These are phyloP conservation scores for Ctenosaura bakeri DNA, from an alignment of 2,797 vertebrate genomes.

Conservation along the genomic window DNA sequence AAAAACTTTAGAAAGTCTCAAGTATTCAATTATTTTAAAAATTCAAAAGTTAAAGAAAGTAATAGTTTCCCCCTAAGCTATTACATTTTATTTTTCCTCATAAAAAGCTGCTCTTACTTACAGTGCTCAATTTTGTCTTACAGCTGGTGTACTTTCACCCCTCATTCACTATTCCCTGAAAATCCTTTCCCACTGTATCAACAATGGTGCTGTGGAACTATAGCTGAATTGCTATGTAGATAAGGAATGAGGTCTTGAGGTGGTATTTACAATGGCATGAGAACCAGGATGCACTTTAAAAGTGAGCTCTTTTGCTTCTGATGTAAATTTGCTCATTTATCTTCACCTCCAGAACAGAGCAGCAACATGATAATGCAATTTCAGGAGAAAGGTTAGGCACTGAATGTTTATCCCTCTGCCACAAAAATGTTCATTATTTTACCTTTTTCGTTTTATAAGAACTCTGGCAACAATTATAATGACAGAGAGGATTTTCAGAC, in stretches of 20 bases:
- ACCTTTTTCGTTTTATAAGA: conserved; percentile 15
- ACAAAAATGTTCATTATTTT: conserved; percentile 26
- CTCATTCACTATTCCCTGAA: background rate
- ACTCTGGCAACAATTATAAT: conserved; percentile 16
- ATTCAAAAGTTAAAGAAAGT: no score
- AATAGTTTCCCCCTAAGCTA: background rate
- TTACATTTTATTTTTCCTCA: background rate
- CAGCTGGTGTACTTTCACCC: background rate
- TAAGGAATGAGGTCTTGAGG: background rate
- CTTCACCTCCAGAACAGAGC: background rate
- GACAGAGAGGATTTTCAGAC: background rate
- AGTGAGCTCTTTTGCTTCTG: conserved; percentile 12
- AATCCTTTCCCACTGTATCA: background rate
- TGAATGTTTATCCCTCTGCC: background rate
- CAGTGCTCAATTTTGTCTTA: background rate
- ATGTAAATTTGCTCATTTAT: conserved; percentile 27
- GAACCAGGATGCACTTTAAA: background rate
- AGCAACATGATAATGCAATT: background rate
- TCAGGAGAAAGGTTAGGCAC: background rate
- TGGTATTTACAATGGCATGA: background rate
- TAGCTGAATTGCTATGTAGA: background rate
- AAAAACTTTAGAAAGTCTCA: no score
- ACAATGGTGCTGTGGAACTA: background rate
- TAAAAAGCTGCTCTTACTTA: background rate
- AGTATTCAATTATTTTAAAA: no score